Evolutionary conservation across 2,888 invertebrate species (phyloP).

Genomic region (Thera britannica): DNA sequence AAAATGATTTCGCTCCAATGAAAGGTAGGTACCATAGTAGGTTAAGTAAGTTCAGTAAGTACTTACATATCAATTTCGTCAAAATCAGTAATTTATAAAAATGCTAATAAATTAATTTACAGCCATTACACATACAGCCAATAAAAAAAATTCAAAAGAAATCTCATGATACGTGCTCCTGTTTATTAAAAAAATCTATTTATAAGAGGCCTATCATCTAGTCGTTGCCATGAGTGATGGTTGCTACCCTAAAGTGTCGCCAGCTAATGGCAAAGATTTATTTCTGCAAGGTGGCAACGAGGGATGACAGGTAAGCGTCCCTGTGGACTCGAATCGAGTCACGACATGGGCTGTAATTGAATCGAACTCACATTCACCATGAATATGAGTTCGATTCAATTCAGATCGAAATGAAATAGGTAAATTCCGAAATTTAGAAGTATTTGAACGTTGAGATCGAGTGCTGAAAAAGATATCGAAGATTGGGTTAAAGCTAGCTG

Average conservation of each 20-base stretch:
- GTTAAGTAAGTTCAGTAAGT: too few species aligned
- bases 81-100: too few species aligned
- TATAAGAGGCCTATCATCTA: conserved; percentile 21
- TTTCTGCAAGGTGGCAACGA: conserved; percentile 38
- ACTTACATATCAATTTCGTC: too few species aligned
- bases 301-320: conserved; percentile 42
- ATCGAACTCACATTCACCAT: conserved; percentile 37
- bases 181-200: background rate
- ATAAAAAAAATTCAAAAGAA: background rate
- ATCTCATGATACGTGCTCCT: background rate
- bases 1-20: too few species aligned
- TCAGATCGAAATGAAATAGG: conserved; percentile 52
- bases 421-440: conserved; percentile 66
- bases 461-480: background rate
- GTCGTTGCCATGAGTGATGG: conserved; percentile 24
- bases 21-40: too few species aligned
- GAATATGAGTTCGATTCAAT: too few species aligned
- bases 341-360: conserved; percentile 39
- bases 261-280: conserved; percentile 40
- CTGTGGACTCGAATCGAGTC: conserved; percentile 31
- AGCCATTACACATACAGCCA: too few species aligned
- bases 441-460: conserved; percentile 10
- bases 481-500: background rate
- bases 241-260: conserved; percentile 22
- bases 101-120: too few species aligned